Evolutionary conservation across 2,888 invertebrate species (phyloP).

Genomic region (Mechanitis messenoides): DNA sequence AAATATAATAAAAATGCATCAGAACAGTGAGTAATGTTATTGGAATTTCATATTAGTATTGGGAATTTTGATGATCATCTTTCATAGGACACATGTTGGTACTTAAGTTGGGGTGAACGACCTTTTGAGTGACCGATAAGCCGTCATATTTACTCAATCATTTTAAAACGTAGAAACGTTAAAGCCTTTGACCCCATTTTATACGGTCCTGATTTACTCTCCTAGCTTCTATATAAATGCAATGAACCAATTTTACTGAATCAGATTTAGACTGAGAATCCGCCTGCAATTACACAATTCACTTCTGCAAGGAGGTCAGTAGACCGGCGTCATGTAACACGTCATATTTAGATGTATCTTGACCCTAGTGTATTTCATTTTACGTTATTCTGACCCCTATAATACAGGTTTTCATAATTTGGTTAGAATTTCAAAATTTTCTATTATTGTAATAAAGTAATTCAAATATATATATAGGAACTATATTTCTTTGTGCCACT

Average conservation of each 20-base stretch:
- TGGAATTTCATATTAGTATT: constrained; percentile 14
- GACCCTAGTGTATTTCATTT: constrained; percentile 6
- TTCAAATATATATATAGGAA: too few species aligned
- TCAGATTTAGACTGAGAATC: constrained; percentile 17
- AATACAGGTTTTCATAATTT: too few species aligned
- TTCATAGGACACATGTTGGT: constrained; percentile 33
- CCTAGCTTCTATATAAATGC: constrained; percentile 1
- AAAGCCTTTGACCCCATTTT: constrained; percentile 61
- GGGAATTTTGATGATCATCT: constrained; percentile 7
- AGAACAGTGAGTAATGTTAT: constrained; percentile 2
- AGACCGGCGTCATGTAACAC: constrained; percentile 14
- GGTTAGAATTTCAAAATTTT: too few species aligned
- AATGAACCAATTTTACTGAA: constrained; percentile 12
- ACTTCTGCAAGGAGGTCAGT: constrained; percentile 20
- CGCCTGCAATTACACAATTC: constrained; percentile 20
- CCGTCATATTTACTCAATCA: constrained; percentile 58
- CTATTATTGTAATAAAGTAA: too few species aligned
- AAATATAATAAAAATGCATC: constrained; percentile 10
- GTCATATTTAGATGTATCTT: constrained; percentile 9
- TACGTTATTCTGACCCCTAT: neutral
- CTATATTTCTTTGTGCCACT: too few species aligned
- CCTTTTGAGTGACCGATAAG: constrained; percentile 56
- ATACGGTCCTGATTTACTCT: constrained; percentile 29
- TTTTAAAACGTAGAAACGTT: constrained; percentile 62
- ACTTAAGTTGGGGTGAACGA: constrained; percentile 56